These are phyloP conservation scores for Clupea harengus DNA, from an alignment of 2,113 vertebrate species.

Conservation along the genomic window DNA sequence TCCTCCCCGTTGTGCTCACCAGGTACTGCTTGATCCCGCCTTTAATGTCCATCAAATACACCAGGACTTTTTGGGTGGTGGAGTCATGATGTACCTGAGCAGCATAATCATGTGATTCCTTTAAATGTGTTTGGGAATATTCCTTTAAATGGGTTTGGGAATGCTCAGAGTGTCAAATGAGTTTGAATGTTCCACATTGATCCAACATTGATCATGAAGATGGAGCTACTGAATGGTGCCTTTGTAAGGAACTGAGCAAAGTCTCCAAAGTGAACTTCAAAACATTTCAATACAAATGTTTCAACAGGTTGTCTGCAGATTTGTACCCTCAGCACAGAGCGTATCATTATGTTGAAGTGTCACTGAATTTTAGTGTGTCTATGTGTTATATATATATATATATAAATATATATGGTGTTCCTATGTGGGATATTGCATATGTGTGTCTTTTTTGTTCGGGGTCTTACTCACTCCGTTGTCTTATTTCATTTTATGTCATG, in stretches of 20 bases:
- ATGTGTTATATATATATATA: too few species aligned
- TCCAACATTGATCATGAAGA: background rate
- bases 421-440: too few species aligned
- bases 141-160: background rate
- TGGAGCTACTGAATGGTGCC: background rate
- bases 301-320: background rate
- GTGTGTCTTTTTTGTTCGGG: too few species aligned
- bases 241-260: too few species aligned
- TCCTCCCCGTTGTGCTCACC: constrained; percentile 89
- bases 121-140: background rate
- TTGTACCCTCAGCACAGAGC: too few species aligned
- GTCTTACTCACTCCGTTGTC: too few species aligned
- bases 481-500: too few species aligned
- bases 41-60: background rate
- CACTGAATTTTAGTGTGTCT: background rate
- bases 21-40: constrained; percentile 70
- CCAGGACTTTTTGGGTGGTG: background rate
- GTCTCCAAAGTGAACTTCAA: too few species aligned
- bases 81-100: background rate
- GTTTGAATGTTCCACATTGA: background rate
- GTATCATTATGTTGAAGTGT: background rate
- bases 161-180: too few species aligned
- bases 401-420: too few species aligned
- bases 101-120: background rate
- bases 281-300: background rate